phyloP scores from a whole-genome alignment of 2,888 invertebrate genomes.

The Coronaproctus castanopsis region DNA sequence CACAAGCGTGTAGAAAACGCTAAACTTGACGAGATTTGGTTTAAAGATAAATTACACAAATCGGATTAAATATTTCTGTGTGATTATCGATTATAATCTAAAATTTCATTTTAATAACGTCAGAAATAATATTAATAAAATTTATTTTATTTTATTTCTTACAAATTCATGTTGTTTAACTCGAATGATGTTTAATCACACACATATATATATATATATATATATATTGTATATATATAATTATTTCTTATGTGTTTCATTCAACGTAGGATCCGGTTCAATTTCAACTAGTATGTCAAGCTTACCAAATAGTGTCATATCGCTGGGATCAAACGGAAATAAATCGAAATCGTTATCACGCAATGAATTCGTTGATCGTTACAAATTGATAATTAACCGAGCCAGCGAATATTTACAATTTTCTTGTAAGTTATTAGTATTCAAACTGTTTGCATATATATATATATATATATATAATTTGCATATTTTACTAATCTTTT shows the following conservation, averaged over 20 bases:
- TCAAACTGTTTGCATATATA: slow-evolving; percentile 5
- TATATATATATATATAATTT: background rate
- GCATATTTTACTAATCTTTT: background rate
- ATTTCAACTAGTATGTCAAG: slow-evolving; percentile 16
- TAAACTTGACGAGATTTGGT: too few species aligned
- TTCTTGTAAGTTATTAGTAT: slow-evolving; percentile 10
- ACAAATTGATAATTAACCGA: slow-evolving; percentile 29
- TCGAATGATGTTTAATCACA: too few species aligned
- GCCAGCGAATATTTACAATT: slow-evolving; percentile 13
- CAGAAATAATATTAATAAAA: too few species aligned
- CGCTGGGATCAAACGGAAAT: slow-evolving; percentile 10
- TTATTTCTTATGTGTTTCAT: background rate
- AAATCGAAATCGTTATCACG: slow-evolving; percentile 14
- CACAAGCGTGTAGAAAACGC: too few species aligned
- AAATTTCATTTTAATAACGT: too few species aligned
- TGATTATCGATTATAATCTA: too few species aligned
- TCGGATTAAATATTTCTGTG: too few species aligned
- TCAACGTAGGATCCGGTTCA: slow-evolving; percentile 11
- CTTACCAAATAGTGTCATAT: slow-evolving; percentile 13
- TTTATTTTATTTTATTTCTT: too few species aligned
- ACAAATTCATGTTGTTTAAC: too few species aligned
- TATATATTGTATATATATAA: background rate
- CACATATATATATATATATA: too few species aligned
- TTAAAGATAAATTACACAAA: too few species aligned
- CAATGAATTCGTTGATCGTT: slow-evolving; percentile 33